phyloP scores from a whole-genome alignment of 1,140 invertebrate genomes.

The Eumaeus atala region DNA sequence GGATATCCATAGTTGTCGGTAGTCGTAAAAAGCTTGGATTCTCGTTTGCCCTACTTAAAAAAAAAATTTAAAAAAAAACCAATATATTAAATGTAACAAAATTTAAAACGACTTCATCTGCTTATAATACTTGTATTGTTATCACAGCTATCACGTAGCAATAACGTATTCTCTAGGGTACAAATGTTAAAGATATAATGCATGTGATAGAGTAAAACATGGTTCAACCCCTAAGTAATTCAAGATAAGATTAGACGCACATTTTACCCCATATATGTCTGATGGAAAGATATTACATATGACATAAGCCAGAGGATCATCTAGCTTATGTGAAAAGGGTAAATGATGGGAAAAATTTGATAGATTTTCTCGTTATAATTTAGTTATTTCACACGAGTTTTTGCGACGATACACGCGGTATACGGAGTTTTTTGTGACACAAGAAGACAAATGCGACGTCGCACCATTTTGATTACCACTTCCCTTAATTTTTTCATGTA shows the following conservation, averaged over 20 bases:
- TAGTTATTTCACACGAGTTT: no score
- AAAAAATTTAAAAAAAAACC: no score
- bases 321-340: background rate
- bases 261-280: constrained; percentile 2
- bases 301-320: background rate
- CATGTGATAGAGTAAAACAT: background rate
- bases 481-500: no score
- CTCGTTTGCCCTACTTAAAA: no score
- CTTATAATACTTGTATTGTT: background rate
- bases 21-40: no score
- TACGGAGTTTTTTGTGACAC: no score
- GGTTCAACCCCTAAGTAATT: constrained; percentile 6
- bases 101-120: background rate
- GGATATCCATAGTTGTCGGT: no score
- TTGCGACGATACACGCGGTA: no score
- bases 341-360: background rate
- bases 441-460: no score
- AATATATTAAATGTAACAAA: no score
- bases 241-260: background rate
- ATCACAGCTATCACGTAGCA: background rate
- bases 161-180: constrained; percentile 1
- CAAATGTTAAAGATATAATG: background rate
- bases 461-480: no score
- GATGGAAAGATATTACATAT: background rate
- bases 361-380: background rate